phyloP scores from a whole-genome alignment of 2,888 invertebrate genomes.

The Campoletis raptor region DNA sequence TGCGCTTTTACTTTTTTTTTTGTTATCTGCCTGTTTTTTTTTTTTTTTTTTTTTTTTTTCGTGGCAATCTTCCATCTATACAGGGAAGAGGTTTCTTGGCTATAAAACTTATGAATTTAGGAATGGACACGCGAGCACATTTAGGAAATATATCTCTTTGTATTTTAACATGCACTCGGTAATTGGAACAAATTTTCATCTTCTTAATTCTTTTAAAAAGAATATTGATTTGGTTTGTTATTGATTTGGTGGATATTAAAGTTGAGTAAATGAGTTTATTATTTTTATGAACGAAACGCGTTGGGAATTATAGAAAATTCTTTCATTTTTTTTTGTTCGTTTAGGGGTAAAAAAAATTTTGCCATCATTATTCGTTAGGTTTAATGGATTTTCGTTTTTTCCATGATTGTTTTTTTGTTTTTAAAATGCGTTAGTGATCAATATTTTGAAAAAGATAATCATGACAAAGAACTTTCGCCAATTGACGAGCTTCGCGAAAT shows the following conservation, averaged over 20 bases:
- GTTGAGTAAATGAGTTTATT: background rate
- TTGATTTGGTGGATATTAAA: background rate
- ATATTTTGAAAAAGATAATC: slow-evolving; percentile 27
- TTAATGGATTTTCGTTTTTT: background rate
- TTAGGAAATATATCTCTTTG: background rate
- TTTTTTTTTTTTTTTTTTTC: slow-evolving; percentile 13
- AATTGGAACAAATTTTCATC: background rate
- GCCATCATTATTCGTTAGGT: background rate
- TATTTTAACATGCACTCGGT: background rate
- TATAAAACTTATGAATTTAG: slow-evolving; percentile 9
- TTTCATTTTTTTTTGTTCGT: background rate
- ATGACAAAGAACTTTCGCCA: slow-evolving; percentile 42
- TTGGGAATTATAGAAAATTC: background rate
- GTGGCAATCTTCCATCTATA: slow-evolving; percentile 19
- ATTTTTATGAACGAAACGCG: too few relatives aligned
- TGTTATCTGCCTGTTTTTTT: slow-evolving; percentile 38
- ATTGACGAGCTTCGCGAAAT: slow-evolving; percentile 25
- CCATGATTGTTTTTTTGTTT: background rate
- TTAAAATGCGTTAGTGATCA: slow-evolving; percentile 8
- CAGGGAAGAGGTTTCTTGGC: slow-evolving; percentile 37
- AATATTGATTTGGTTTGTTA: too few relatives aligned
- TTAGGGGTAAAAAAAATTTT: background rate
- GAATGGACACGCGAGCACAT: slow-evolving; percentile 5
- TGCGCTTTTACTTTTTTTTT: slow-evolving; percentile 66
- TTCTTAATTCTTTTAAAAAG: background rate